A percentile compares a stretch with the other conserved stretches of the same genome.
Conservation (phyloP, 2,888 invertebrate species). For the Heliconius aoede region DNA sequence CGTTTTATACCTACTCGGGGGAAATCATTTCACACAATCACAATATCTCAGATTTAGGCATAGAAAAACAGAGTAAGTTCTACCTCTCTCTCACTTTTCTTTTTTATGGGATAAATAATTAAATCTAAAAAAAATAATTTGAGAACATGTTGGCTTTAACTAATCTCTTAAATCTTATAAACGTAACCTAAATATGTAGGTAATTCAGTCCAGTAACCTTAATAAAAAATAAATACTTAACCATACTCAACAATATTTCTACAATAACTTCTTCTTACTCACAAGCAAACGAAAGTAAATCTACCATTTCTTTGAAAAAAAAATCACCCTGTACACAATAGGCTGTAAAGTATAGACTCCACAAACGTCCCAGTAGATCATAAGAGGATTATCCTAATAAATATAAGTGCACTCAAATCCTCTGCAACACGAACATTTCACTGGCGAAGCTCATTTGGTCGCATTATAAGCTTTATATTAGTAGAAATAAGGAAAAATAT, state of each 20-base stretch:
- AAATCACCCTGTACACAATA: conserved; percentile 54
- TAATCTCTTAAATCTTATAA: not conserved
- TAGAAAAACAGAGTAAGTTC: no score
- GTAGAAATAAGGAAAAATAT: not conserved
- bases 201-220: not conserved
- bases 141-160: no score
- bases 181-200: not conserved
- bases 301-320: not conserved
- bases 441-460: conserved; percentile 26
- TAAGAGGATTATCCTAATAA: conserved; percentile 78
- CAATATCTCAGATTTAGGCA: no score
- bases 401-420: conserved; percentile 65
- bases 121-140: no score
- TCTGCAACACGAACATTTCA: conserved; percentile 31
- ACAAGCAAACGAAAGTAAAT: not conserved
- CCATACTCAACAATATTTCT: not conserved
- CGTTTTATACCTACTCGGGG: no score
- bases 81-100: no score
- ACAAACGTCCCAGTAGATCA: conserved; percentile 49
- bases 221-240: no score
- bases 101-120: no score
- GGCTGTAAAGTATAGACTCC: conserved; percentile 53
- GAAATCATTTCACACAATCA: no score
- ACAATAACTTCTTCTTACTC: not conserved
- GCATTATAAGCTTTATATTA: conserved; percentile 33